phyloP scores from a whole-genome alignment of 2,797 vertebrate genomes.

The Eupleurogrammus muticus region DNA sequence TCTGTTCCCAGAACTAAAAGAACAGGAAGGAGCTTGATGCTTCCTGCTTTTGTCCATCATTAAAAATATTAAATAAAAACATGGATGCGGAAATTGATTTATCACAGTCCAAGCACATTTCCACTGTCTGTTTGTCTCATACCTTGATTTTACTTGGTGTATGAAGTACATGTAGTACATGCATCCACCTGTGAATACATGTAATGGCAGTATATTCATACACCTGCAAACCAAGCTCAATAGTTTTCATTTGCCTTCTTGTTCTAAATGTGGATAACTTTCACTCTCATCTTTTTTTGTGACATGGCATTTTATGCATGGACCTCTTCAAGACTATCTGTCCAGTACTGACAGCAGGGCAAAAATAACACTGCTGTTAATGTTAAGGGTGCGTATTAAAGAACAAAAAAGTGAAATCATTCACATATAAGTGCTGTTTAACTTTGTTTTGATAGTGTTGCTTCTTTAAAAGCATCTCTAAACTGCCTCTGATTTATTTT shows the following conservation, averaged over 20 bases:
- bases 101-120: constrained; percentile 1
- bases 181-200: background rate
- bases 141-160: too few species aligned
- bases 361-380: background rate
- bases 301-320: constrained; percentile 17
- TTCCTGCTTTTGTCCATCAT: constrained; percentile 54
- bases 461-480: background rate
- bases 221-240: background rate
- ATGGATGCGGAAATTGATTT: constrained; percentile 4
- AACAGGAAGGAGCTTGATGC: constrained; percentile 37
- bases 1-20: constrained; percentile 8
- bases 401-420: background rate
- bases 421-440: background rate
- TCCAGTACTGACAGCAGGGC: background rate
- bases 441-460: background rate
- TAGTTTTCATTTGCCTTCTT: background rate
- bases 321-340: constrained; percentile 3
- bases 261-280: background rate
- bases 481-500: constrained; percentile 4
- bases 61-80: constrained; percentile 2
- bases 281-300: background rate
- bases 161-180: too few species aligned
- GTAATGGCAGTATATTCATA: background rate
- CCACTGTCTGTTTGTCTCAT: background rate
- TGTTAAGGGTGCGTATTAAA: background rate